Evolutionary conservation across 2,888 invertebrate genomes (phyloP).

Genomic region (Phortica okadai): DNA sequence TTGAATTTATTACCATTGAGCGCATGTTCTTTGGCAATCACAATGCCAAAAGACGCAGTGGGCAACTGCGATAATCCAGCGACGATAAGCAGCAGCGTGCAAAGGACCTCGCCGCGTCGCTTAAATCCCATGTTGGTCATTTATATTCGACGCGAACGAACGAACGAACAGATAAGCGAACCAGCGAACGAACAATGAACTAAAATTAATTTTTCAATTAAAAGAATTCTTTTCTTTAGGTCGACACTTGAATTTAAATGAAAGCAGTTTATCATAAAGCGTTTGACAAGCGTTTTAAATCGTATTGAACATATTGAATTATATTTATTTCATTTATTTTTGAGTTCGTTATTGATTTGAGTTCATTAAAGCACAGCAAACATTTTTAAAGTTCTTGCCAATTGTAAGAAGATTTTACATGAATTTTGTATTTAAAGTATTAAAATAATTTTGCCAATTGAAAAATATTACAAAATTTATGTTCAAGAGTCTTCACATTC

Average conservation of each 20-base stretch:
- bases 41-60: background rate
- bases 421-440: no score
- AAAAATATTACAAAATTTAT: no score
- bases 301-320: no score
- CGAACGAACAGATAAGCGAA: background rate
- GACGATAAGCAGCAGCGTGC: background rate
- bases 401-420: no score
- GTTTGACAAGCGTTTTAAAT: no score
- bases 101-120: background rate
- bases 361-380: no score
- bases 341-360: no score
- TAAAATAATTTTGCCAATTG: no score
- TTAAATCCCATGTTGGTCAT: slow-evolving; percentile 22
- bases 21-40: slow-evolving; percentile 1
- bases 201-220: slow-evolving; percentile 8
- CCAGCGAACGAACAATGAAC: background rate
- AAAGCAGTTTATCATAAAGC: no score
- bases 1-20: slow-evolving; percentile 11
- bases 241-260: background rate
- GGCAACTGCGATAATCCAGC: background rate
- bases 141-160: background rate
- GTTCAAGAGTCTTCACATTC: no score
- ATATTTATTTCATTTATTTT: no score
- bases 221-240: background rate
- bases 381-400: no score